Conservation (phyloP, 2,888 invertebrate genomes). For the Embidobia sp. region DNA sequence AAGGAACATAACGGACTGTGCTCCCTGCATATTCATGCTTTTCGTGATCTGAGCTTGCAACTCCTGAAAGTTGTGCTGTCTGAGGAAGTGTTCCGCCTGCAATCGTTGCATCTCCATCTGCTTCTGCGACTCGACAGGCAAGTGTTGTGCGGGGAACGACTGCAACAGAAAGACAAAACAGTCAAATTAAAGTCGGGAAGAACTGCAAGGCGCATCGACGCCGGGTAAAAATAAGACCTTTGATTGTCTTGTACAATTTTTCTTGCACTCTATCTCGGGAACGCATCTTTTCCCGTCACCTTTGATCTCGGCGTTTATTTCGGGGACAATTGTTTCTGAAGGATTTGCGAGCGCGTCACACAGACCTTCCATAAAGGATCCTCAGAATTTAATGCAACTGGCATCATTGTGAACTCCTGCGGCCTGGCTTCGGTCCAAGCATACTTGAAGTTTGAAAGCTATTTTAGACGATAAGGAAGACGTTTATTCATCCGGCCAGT, state of each 20-base stretch:
- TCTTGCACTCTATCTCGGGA: too few relatives aligned
- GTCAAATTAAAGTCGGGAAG: slow-evolving; percentile 9
- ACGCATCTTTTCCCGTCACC: slow-evolving; percentile 27
- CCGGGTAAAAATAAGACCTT: too few relatives aligned
- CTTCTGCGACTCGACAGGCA: slow-evolving; percentile 84
- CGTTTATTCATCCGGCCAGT: slow-evolving; percentile 79
- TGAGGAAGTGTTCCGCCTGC: slow-evolving; percentile 85
- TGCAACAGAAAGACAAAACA: slow-evolving; percentile 68
- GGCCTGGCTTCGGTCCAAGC: slow-evolving; percentile 79
- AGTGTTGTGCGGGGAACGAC: slow-evolving; percentile 81
- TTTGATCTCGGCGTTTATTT: slow-evolving; percentile 27
- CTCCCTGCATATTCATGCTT: slow-evolving; percentile 83
- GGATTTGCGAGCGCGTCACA: slow-evolving; percentile 24
- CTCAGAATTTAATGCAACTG: slow-evolving; percentile 73
- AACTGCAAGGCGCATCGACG: background rate
- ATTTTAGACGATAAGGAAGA: slow-evolving; percentile 81
- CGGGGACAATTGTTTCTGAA: slow-evolving; percentile 32
- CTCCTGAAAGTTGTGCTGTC: slow-evolving; percentile 84
- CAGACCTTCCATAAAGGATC: slow-evolving; percentile 57
- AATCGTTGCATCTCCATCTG: slow-evolving; percentile 88
- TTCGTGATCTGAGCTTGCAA: slow-evolving; percentile 84
- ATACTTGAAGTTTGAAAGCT: slow-evolving; percentile 79
- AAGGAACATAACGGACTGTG: slow-evolving; percentile 86
- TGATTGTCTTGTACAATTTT: too few relatives aligned
- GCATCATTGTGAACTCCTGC: slow-evolving; percentile 76